phyloP scores from a whole-genome alignment of 2,113 vertebrate genomes.

The Prionailurus viverrinus region DNA sequence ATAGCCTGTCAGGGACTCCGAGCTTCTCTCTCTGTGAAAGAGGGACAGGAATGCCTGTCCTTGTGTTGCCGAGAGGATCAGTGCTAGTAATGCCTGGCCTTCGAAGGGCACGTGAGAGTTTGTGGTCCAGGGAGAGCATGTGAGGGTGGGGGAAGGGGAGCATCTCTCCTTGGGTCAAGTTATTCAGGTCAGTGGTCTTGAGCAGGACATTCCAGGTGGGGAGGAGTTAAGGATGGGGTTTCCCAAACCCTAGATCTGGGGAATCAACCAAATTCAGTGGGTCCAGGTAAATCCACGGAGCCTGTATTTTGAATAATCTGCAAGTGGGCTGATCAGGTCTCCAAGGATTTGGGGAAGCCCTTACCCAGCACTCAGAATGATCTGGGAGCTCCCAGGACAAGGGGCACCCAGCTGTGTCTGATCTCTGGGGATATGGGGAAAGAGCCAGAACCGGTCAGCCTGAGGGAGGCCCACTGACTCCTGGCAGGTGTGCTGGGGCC shows the following conservation, averaged over 20 bases:
- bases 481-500: not conserved
- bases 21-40: not conserved
- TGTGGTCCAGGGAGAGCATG: not conserved
- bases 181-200: not conserved
- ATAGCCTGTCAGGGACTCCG: not conserved
- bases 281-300: not conserved
- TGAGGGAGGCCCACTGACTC: not conserved
- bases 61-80: fast-evolving
- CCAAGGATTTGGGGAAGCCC: not conserved
- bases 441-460: not conserved
- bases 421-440: not conserved
- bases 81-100: not conserved
- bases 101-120: not conserved
- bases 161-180: not conserved
- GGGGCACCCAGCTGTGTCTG: not conserved
- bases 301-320: not conserved
- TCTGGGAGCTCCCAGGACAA: not conserved
- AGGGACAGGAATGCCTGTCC: not conserved
- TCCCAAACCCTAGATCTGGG: not conserved
- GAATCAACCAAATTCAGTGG: not conserved
- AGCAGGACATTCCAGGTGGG: not conserved
- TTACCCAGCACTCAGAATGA: not conserved
- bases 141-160: not conserved
- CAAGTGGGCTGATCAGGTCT: not conserved
- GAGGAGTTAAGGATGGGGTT: not conserved